Evolutionary conservation across 2,113 vertebrate species (phyloP).

Genomic region (Ceuthmochares aereus): DNA sequence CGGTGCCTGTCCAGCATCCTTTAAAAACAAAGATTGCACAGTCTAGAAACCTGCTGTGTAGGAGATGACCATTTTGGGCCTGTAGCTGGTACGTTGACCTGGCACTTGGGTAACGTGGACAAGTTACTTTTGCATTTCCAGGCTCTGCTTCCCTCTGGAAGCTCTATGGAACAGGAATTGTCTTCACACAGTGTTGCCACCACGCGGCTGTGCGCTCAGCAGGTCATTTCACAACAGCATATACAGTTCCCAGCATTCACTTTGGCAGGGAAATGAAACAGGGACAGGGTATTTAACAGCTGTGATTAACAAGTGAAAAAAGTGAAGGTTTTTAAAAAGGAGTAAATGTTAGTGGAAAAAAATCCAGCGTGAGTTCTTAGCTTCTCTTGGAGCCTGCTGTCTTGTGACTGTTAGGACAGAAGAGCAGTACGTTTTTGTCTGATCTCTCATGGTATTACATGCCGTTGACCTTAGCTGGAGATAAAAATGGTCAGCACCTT

Average conservation of each 20-base stretch:
- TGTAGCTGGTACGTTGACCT: background rate
- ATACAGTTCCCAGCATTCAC: background rate
- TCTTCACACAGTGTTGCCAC: background rate
- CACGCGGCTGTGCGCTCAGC: background rate
- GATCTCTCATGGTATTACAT: background rate
- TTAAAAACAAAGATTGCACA: background rate
- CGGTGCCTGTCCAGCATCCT: rapidly evolving
- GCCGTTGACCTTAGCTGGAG: background rate
- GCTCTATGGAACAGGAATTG: rapidly evolving
- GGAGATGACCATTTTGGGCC: background rate
- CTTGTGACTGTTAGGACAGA: background rate
- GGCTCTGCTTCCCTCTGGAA: background rate
- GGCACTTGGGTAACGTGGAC: rapidly evolving
- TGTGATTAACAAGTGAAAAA: background rate
- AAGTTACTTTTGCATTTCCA: background rate
- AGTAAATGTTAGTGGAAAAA: background rate
- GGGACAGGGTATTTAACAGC: background rate
- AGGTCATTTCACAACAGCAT: background rate
- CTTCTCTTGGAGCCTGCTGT: background rate
- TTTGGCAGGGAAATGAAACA: background rate
- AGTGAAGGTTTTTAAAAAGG: background rate
- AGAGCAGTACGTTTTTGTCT: background rate
- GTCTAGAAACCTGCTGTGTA: background rate
- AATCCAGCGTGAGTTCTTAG: background rate
- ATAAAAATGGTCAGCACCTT: background rate